Evolutionary conservation across 2,113 vertebrate genomes (phyloP).

Genomic region (Danionella cerebrum): DNA sequence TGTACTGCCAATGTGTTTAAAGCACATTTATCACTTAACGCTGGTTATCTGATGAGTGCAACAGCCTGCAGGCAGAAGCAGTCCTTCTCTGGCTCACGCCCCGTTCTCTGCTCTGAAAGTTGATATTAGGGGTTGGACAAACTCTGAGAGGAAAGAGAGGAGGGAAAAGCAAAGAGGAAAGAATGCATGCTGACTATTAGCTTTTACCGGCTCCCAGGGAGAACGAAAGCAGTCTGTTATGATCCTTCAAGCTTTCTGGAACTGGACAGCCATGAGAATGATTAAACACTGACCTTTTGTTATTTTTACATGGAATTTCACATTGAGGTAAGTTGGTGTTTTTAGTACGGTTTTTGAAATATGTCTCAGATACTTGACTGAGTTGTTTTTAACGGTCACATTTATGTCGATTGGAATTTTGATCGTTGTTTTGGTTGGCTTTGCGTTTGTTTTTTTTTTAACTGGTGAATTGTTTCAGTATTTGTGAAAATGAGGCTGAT

Average conservation of each 20-base stretch:
- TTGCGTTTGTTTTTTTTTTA: too few species aligned
- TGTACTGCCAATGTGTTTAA: background rate
- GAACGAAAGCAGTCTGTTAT: background rate
- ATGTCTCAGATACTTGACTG: background rate
- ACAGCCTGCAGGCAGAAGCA: background rate
- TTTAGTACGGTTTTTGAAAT: background rate
- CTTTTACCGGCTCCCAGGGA: constrained; percentile 11
- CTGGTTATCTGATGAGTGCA: background rate
- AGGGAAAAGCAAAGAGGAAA: constrained; percentile 1
- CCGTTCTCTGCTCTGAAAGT: constrained; percentile 6
- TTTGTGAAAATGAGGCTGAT: background rate
- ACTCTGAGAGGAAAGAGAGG: constrained; percentile 7
- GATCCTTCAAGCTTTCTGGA: background rate
- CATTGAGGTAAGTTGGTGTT: background rate
- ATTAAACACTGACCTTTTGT: background rate
- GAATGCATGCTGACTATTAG: constrained; percentile 17
- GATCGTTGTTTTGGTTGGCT: too few species aligned
- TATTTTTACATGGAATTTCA: background rate
- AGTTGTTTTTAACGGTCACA: background rate
- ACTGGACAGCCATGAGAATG: background rate
- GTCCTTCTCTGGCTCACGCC: background rate
- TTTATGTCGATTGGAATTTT: too few species aligned
- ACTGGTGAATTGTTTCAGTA: background rate
- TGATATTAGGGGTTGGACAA: constrained; percentile 31
- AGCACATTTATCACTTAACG: background rate